Evolutionary conservation across 35 echinoderm and acorn worm species (phyloP).

Genomic region (Heliocidaris tuberculata): DNA sequence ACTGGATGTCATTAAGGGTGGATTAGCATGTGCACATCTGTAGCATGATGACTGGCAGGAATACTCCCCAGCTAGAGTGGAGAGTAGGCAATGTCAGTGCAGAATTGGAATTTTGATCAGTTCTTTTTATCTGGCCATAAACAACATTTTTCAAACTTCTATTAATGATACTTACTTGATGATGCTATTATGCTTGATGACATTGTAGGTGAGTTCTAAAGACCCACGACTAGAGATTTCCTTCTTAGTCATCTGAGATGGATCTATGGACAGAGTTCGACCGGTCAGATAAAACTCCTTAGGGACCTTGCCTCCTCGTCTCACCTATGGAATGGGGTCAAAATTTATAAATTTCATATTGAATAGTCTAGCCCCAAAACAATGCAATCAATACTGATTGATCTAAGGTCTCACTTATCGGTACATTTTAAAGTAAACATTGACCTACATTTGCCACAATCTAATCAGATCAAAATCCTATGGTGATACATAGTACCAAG

Average conservation of each 20-base stretch:
- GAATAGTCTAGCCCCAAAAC: background rate
- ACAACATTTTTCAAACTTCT: too few relatives aligned
- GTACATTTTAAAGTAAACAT: too few relatives aligned
- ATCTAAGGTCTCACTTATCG: background rate
- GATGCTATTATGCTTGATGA: background rate
- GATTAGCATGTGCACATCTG: too few relatives aligned
- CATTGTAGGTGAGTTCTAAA: constrained; percentile 18
- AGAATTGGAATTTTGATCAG: too few relatives aligned
- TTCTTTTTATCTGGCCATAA: too few relatives aligned
- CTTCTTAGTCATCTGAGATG: constrained; percentile 38
- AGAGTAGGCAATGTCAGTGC: too few relatives aligned
- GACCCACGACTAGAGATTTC: constrained; percentile 25
- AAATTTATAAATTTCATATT: background rate
- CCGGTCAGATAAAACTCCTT: constrained; percentile 29
- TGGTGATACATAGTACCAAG: too few relatives aligned
- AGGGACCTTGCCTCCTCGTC: constrained; percentile 35
- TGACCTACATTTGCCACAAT: too few relatives aligned
- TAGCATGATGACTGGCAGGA: too few relatives aligned
- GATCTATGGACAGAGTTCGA: background rate
- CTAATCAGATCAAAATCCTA: too few relatives aligned
- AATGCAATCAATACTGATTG: background rate
- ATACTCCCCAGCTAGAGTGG: too few relatives aligned
- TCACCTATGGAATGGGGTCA: background rate
- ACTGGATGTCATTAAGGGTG: too few relatives aligned
- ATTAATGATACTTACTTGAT: background rate